phyloP scores from a whole-genome alignment of 2,888 invertebrate species.

The Noctua pronuba region DNA sequence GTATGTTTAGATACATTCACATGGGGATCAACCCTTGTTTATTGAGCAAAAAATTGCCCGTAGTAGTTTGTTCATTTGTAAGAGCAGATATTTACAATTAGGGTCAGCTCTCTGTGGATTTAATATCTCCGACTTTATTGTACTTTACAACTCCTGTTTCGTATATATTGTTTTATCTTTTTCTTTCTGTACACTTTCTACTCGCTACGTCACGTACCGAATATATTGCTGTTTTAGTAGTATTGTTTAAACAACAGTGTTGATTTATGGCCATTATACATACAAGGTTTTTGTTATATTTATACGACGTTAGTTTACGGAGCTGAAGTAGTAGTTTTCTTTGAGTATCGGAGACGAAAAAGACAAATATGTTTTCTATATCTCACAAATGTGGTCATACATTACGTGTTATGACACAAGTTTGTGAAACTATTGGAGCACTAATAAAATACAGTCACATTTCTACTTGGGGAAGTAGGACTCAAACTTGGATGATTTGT shows the following conservation, averaged over 20 bases:
- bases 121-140: slow-evolving; percentile 73
- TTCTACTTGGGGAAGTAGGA: slow-evolving; percentile 43
- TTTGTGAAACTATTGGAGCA: slow-evolving; percentile 46
- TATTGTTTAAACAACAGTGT: slow-evolving; percentile 46
- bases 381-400: slow-evolving; percentile 47
- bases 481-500: slow-evolving; percentile 58
- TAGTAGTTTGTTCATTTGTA: slow-evolving; percentile 80
- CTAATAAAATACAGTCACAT: slow-evolving; percentile 63
- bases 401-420: slow-evolving; percentile 58
- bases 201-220: slow-evolving; percentile 15
- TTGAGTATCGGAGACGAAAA: slow-evolving; percentile 24
- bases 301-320: slow-evolving; percentile 17
- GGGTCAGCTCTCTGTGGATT: slow-evolving; percentile 76
- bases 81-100: slow-evolving; percentile 82
- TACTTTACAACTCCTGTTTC: slow-evolving; percentile 67
- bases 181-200: slow-evolving; percentile 23
- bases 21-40: slow-evolving; percentile 71
- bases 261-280: slow-evolving; percentile 31
- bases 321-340: slow-evolving; percentile 23
- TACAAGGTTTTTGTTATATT: slow-evolving; percentile 27
- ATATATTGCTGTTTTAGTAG: slow-evolving; percentile 32
- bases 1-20: slow-evolving; percentile 54
- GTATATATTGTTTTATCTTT: slow-evolving; percentile 44
- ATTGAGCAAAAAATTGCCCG: slow-evolving; percentile 70
- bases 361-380: slow-evolving; percentile 55